These are phyloP conservation scores for Shinisaurus crocodilurus DNA, from an alignment of 2,113 vertebrate genomes.

Conservation along the genomic window DNA sequence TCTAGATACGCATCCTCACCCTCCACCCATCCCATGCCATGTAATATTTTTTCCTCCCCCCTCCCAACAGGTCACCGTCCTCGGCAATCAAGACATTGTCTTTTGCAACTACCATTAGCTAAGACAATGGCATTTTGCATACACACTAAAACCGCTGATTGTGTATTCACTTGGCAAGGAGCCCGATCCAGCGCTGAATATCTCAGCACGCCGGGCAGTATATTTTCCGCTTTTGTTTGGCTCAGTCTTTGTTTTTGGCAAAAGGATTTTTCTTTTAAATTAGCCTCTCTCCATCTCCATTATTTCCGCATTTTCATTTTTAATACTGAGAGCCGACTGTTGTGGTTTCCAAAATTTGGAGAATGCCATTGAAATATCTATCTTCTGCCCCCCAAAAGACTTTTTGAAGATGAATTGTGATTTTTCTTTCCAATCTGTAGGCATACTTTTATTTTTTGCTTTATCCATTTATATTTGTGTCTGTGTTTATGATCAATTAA, in stretches of 20 bases:
- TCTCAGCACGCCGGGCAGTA: accelerated
- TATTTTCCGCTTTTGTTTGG: conserved; percentile 64
- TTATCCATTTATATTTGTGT: background rate
- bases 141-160: conserved; percentile 45
- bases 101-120: conserved; percentile 77
- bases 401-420: background rate
- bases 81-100: conserved; percentile 1
- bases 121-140: conserved; percentile 76
- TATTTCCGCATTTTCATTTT: conserved; percentile 1
- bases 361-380: too few relatives aligned
- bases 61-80: conserved; percentile 28
- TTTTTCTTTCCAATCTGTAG: background rate
- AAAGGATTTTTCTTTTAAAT: background rate
- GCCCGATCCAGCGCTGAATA: conserved; percentile 39
- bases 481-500: background rate
- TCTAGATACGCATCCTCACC: background rate
- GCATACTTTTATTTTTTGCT: background rate
- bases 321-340: accelerated
- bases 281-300: background rate
- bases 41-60: background rate
- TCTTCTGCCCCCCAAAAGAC: background rate
- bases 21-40: background rate
- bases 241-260: conserved; percentile 10
- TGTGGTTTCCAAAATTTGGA: background rate
- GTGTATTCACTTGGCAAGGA: conserved; percentile 52